phyloP scores from a whole-genome alignment of 1,140 invertebrate species.

The Paraescarpia echinospica region DNA sequence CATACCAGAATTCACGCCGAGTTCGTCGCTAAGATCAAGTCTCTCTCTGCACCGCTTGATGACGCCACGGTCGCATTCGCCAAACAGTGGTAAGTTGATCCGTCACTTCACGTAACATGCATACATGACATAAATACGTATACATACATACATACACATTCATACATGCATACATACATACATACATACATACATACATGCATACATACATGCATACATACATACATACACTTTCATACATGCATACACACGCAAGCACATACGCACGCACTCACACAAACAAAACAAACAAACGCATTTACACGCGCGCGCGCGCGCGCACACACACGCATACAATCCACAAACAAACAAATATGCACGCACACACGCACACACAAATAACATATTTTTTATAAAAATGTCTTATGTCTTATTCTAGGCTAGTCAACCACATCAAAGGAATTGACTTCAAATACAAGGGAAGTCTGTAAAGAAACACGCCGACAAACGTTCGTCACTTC shows the following conservation, averaged over 20 bases:
- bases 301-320: too few species aligned
- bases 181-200: neutral
- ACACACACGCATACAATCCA: too few species aligned
- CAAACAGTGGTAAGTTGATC: constrained; percentile 25
- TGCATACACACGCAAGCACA: too few species aligned
- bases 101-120: neutral
- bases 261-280: too few species aligned
- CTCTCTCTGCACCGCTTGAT: constrained; percentile 13
- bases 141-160: neutral
- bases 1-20: constrained; percentile 10
- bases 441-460: neutral
- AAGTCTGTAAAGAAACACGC: neutral
- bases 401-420: neutral
- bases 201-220: too few species aligned
- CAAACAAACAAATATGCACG: too few species aligned
- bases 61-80: constrained; percentile 20
- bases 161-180: neutral
- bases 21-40: constrained; percentile 14
- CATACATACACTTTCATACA: too few species aligned
- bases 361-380: neutral
- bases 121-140: too few species aligned
- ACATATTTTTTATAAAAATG: neutral
- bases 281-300: too few species aligned
- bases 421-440: neutral
- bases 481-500: neutral